These are phyloP conservation scores for Cliona cf. orientalis DNA, from an alignment of 37 sponge, comb jelly and placozoan genomes.

Conservation along the genomic window DNA sequence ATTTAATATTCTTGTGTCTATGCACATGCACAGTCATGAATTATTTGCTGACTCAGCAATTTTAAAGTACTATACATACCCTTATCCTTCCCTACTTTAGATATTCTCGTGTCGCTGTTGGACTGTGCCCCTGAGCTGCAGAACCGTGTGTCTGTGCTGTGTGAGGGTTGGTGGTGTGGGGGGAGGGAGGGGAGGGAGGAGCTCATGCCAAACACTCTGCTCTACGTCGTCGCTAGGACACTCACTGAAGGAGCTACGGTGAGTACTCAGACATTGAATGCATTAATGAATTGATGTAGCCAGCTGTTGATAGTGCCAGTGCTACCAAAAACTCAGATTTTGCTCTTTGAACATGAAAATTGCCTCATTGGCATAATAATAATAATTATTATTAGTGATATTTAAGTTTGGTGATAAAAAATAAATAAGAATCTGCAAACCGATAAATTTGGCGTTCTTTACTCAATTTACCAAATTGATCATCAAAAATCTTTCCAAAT, in stretches of 20 bases:
- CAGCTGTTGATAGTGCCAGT: too few species aligned
- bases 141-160: constrained; percentile 40
- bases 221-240: constrained; percentile 53
- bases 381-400: too few species aligned
- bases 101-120: constrained; percentile 29
- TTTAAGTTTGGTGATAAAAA: too few species aligned
- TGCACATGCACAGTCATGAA: neutral
- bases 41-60: neutral
- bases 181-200: constrained; percentile 47
- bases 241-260: constrained; percentile 50
- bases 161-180: constrained; percentile 73
- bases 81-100: neutral
- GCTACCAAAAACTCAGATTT: too few species aligned
- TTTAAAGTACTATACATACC: neutral
- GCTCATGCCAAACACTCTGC: constrained; percentile 65
- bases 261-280: too few species aligned
- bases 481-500: too few species aligned
- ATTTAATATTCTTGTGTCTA: neutral
- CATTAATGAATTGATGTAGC: too few species aligned
- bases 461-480: too few species aligned
- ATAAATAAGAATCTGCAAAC: too few species aligned
- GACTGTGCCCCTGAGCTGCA: constrained; percentile 35
- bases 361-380: too few species aligned
- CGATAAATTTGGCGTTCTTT: too few species aligned
- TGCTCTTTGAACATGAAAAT: too few species aligned